Percentiles rank a stretch among this genome's conserved stretches.
Conservation (phyloP, 1,140 invertebrate species). For the Hycleus phaleratus region DNA sequence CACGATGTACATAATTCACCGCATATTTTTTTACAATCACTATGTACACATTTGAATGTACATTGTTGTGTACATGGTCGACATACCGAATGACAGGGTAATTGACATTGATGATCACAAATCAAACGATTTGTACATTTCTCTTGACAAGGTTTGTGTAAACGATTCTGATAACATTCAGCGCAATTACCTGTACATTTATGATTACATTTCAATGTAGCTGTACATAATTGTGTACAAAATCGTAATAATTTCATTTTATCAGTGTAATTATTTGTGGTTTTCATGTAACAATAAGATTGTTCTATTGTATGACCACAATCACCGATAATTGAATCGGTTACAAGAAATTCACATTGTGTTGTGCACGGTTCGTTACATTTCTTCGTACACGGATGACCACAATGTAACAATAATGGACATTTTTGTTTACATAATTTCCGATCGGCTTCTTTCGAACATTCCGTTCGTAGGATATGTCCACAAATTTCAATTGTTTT, state of each 20-base stretch:
- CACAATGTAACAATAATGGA: slow-evolving; percentile 39
- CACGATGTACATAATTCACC: slow-evolving; percentile 53
- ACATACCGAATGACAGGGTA: slow-evolving; percentile 52
- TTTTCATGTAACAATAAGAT: slow-evolving; percentile 38
- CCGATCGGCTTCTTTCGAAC: slow-evolving; percentile 28
- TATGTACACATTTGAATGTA: slow-evolving; percentile 50
- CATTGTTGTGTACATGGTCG: slow-evolving; percentile 54
- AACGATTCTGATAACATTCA: slow-evolving; percentile 50
- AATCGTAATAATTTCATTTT: slow-evolving; percentile 26
- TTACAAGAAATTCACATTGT: slow-evolving; percentile 32
- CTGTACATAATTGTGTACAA: slow-evolving; percentile 44
- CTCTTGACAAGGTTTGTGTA: slow-evolving; percentile 54
- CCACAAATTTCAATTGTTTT: slow-evolving; percentile 42
- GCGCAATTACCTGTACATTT: slow-evolving; percentile 52
- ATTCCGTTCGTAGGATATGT: slow-evolving; percentile 39
- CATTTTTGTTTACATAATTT: slow-evolving; percentile 38
- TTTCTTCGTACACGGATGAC: slow-evolving; percentile 39
- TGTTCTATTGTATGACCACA: slow-evolving; percentile 43
- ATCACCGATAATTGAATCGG: slow-evolving; percentile 24
- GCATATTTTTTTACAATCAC: slow-evolving; percentile 49
- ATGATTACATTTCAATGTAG: slow-evolving; percentile 48
- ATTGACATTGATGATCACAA: slow-evolving; percentile 59
- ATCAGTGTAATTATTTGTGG: not conserved
- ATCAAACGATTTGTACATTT: slow-evolving; percentile 51
- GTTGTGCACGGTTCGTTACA: slow-evolving; percentile 41